These are phyloP conservation scores for Sinosuthora webbiana DNA, from an alignment of 2,113 vertebrate species.

Conservation along the genomic window DNA sequence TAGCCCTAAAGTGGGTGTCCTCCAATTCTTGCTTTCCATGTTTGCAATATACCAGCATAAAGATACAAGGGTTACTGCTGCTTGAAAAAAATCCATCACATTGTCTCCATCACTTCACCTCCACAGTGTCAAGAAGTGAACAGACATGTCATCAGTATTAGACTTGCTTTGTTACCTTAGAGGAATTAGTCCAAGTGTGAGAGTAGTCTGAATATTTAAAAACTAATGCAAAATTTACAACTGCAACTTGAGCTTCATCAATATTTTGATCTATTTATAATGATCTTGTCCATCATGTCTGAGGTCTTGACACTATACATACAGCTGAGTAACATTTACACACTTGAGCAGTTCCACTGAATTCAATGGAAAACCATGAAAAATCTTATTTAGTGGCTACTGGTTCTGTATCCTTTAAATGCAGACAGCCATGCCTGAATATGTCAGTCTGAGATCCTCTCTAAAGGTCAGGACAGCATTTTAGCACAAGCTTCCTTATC, in stretches of 20 bases:
- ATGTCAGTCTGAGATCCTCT: background rate
- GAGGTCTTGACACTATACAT: background rate
- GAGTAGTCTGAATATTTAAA: slow-evolving; percentile 43
- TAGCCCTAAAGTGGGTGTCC: background rate
- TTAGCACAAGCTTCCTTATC: background rate
- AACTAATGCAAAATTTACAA: background rate
- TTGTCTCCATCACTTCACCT: background rate
- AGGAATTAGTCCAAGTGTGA: background rate
- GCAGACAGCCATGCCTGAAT: background rate
- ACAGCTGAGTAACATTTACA: background rate
- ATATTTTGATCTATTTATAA: slow-evolving; percentile 21
- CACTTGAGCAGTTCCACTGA: background rate
- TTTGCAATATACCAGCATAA: background rate
- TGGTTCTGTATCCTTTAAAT: background rate
- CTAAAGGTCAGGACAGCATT: background rate
- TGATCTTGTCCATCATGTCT: background rate
- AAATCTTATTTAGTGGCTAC: background rate
- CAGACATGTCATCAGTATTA: slow-evolving; percentile 18
- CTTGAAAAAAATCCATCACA: background rate
- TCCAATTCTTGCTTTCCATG: background rate
- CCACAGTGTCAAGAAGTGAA: background rate
- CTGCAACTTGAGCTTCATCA: background rate
- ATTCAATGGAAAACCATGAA: background rate
- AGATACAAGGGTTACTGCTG: background rate
- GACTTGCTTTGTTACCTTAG: slow-evolving; percentile 1